Evolutionary conservation across 2,888 invertebrate species (phyloP).

Genomic region (Trachelus tabidus): DNA sequence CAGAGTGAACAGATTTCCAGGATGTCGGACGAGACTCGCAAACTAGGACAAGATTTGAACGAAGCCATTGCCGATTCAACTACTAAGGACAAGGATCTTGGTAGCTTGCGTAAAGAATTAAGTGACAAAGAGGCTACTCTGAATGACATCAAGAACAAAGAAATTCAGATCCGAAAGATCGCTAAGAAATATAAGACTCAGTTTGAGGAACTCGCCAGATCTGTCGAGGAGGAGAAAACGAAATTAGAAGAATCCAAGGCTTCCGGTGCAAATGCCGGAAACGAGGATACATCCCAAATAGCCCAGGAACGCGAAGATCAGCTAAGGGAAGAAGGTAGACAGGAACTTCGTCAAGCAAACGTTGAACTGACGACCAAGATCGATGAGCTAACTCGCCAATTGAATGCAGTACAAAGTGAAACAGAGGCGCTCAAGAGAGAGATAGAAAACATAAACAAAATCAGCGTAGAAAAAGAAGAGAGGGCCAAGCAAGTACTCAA

Average conservation of each 20-base stretch:
- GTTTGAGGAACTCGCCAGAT: conserved; percentile 80
- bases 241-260: conserved; percentile 69
- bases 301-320: conserved; percentile 65
- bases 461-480: conserved; percentile 73
- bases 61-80: conserved; percentile 73
- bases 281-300: conserved; percentile 57
- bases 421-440: conserved; percentile 76
- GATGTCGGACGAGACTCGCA: conserved; percentile 74
- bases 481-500: conserved; percentile 76
- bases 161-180: conserved; percentile 84
- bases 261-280: conserved; percentile 62
- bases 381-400: conserved; percentile 62
- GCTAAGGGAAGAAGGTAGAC: conserved; percentile 66
- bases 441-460: conserved; percentile 71
- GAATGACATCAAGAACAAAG: conserved; percentile 77
- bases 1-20: conserved; percentile 58
- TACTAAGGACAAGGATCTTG: conserved; percentile 72
- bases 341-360: conserved; percentile 61
- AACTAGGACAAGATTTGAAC: conserved; percentile 73
- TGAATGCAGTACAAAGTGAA: conserved; percentile 69
- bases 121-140: conserved; percentile 75
- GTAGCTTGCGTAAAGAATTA: conserved; percentile 75
- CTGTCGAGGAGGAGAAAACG: conserved; percentile 73
- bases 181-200: conserved; percentile 93
- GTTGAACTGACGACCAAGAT: conserved; percentile 51